Evolutionary conservation across 2,797 vertebrate species (phyloP), one percentile per base, ranked within the genome.

Genomic region (Netta rufina): DNA sequence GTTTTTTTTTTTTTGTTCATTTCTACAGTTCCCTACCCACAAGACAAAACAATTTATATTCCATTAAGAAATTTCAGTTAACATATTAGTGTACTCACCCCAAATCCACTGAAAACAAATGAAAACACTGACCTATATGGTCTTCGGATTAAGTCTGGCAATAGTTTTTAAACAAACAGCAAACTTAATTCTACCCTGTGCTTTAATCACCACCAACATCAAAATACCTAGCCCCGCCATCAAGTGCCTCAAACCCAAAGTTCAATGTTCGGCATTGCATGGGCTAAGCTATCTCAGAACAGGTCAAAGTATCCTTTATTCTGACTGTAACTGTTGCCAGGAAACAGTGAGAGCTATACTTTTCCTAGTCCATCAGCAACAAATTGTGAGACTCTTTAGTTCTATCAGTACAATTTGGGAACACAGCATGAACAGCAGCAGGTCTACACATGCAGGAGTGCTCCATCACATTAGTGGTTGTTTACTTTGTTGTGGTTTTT

Each of bases 231-330:
- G 77, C 58, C 38, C 62, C 58, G 45, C 2, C 83, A 60, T 33
- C 51, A 60, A 70, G 51, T 24, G 43, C 33, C 70, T 91, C 76
- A 87, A 80, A 89, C 13, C 11, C 71, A 49, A 92, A 95, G 95
- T 91, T 86, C 95, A 93, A 86, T 0, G 7, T 87, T 32, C 70
- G 67, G 28, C n/a, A 91, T 32, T n/a, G 90, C 38, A 83, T 8
- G 38, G 28, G 56, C 66, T 36, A 36, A 72, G 24, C 21, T 89
- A 62, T 41, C 87, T 73, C 76, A 28, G 54, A 79, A 72, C 51
- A 76, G 76, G 62, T 58, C 81, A 91, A 91, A 94, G 77, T 94
- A 85, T 20, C 41, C 45, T 78, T 69, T 49, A 66, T 72, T 83
- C 64, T 89, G 39, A 95, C 75, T 27, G 5, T 18, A 85, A 84